These are phyloP conservation scores for Zonotrichia leucophrys DNA, from an alignment of 2,113 vertebrate genomes.

Conservation along the genomic window DNA sequence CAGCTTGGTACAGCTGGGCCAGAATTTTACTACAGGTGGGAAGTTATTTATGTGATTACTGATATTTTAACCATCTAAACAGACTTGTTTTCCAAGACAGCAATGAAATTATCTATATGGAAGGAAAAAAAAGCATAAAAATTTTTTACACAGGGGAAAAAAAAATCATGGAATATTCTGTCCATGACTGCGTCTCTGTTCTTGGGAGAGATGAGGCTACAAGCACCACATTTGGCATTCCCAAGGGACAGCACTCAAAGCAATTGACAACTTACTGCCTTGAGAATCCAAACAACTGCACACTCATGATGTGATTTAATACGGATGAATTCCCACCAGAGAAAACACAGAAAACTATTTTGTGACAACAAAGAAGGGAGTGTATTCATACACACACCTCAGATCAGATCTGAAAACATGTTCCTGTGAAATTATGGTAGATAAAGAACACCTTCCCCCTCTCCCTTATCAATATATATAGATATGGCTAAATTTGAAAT, in stretches of 20 bases:
- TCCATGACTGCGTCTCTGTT: background rate
- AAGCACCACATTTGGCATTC: background rate
- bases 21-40: constrained; percentile 9
- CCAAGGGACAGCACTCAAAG: background rate
- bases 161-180: background rate
- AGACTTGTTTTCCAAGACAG: background rate
- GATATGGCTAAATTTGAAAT: background rate
- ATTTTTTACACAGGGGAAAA: background rate
- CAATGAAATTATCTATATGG: background rate
- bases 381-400: background rate
- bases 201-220: background rate
- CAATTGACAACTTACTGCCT: background rate
- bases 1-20: background rate
- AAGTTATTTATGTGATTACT: background rate
- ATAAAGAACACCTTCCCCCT: background rate
- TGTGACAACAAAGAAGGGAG: background rate
- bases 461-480: background rate
- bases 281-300: background rate
- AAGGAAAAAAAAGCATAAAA: background rate
- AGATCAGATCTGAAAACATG: background rate
- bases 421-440: background rate
- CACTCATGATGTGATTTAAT: background rate
- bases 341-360: background rate
- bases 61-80: background rate
- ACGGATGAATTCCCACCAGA: background rate